phyloP scores from a whole-genome alignment of 1,140 invertebrate genomes.

The Solenopsis invicta region DNA sequence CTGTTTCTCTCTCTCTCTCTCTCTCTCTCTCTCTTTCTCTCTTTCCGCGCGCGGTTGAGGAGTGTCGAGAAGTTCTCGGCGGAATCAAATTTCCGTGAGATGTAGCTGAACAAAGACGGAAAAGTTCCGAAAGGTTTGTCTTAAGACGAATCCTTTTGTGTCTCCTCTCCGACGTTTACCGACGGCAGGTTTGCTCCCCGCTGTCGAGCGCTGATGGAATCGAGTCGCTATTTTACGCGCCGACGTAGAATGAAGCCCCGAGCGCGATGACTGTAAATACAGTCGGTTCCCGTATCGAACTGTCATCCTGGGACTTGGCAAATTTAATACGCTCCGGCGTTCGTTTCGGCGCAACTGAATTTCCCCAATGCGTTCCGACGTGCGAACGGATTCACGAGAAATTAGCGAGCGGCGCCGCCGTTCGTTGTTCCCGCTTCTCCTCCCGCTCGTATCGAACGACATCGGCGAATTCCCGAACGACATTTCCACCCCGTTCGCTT shows the following conservation, averaged over 20 bases:
- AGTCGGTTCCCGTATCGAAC: background rate
- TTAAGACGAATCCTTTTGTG: slow-evolving; percentile 67
- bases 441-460: background rate
- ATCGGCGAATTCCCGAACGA: slow-evolving; percentile 21
- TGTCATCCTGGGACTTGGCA: background rate
- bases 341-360: background rate
- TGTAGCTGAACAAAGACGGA: slow-evolving; percentile 64
- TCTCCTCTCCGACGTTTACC: slow-evolving; percentile 59
- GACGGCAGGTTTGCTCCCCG: slow-evolving; percentile 8
- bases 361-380: background rate
- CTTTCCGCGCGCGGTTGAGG: background rate
- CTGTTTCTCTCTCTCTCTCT: too few species aligned
- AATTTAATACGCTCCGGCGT: slow-evolving; percentile 21
- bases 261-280: slow-evolving; percentile 27
- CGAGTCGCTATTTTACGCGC: slow-evolving; percentile 40
- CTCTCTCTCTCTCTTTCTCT: background rate
- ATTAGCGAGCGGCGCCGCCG: slow-evolving; percentile 4
- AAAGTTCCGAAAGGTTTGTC: slow-evolving; percentile 74
- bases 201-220: slow-evolving; percentile 22
- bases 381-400: slow-evolving; percentile 25
- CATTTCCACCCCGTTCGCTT: background rate
- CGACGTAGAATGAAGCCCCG: background rate
- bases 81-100: slow-evolving; percentile 76
- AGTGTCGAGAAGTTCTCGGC: slow-evolving; percentile 53
- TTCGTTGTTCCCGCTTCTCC: background rate